A percentile compares a stretch with the other conserved stretches of the same genome.
phyloP scores from a whole-genome alignment of 2,113 vertebrate genomes.

The Sinosuthora webbiana region DNA sequence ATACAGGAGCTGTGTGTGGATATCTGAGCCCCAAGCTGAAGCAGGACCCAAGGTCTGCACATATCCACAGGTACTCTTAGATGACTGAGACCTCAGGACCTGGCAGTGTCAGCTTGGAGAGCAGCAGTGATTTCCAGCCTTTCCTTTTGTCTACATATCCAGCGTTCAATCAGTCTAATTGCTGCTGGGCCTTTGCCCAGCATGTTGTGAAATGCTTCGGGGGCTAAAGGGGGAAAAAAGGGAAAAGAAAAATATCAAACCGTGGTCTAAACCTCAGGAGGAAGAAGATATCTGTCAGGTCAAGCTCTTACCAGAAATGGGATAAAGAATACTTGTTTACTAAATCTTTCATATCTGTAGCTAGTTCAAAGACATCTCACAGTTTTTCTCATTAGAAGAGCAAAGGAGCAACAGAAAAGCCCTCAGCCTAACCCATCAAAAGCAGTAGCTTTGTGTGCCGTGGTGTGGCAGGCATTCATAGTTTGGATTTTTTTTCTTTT shows the following conservation, averaged over 20 bases:
- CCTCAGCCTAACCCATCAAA: constrained; percentile 25
- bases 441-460: constrained; percentile 3
- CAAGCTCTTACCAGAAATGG: constrained; percentile 56
- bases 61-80: not conserved
- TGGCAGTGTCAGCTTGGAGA: not conserved
- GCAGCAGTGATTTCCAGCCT: not conserved
- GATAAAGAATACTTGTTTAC: constrained; percentile 56
- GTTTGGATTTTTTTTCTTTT: not conserved
- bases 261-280: constrained; percentile 25
- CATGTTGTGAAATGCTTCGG: constrained; percentile 29
- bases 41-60: not conserved
- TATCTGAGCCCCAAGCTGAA: not conserved
- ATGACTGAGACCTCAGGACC: not conserved
- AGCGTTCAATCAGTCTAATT: constrained; percentile 8
- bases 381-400: constrained; percentile 3
- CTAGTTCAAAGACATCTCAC: constrained; percentile 47
- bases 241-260: constrained; percentile 29
- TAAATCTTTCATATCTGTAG: constrained; percentile 55
- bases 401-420: not conserved
- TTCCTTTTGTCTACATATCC: not conserved
- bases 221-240: not conserved
- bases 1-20: not conserved
- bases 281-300: constrained; percentile 54
- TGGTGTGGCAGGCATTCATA: not conserved
- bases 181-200: constrained; percentile 34